phyloP scores from a whole-genome alignment of 2,797 vertebrate genomes.

The Lutjanus argentimaculatus region DNA sequence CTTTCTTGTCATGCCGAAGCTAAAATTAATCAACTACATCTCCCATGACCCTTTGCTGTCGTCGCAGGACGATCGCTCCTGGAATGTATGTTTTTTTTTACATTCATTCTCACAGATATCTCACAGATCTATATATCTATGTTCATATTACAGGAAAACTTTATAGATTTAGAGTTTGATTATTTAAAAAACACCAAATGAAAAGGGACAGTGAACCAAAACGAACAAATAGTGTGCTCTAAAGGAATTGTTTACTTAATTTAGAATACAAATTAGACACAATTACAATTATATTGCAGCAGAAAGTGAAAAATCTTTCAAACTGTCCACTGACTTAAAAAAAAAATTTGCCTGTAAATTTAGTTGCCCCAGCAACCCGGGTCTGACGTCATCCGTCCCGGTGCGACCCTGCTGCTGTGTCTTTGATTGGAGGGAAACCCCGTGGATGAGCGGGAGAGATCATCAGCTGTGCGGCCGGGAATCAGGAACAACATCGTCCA shows the following conservation, averaged over 20 bases:
- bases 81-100: neutral
- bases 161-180: neutral
- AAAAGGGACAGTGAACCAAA: neutral
- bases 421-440: slow-evolving; percentile 97
- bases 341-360: slow-evolving; percentile 17
- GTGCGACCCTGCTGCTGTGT: slow-evolving; percentile 90
- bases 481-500: slow-evolving; percentile 73
- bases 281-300: too few relatives aligned
- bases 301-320: neutral
- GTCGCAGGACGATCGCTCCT: neutral
- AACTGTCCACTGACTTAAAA: neutral
- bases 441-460: slow-evolving; percentile 89
- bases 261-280: neutral
- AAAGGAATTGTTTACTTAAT: neutral
- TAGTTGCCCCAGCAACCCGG: slow-evolving; percentile 90
- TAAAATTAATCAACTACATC: slow-evolving; percentile 30
- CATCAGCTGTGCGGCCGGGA: slow-evolving; percentile 87
- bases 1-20: neutral
- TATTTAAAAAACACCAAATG: neutral
- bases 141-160: too few relatives aligned
- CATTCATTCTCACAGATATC: neutral
- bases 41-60: slow-evolving; percentile 29
- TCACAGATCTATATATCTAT: too few relatives aligned
- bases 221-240: neutral
- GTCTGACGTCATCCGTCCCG: slow-evolving; percentile 91